Evolutionary conservation across 1,140 invertebrate species (phyloP).

Genomic region (Brachionus koreanus): DNA sequence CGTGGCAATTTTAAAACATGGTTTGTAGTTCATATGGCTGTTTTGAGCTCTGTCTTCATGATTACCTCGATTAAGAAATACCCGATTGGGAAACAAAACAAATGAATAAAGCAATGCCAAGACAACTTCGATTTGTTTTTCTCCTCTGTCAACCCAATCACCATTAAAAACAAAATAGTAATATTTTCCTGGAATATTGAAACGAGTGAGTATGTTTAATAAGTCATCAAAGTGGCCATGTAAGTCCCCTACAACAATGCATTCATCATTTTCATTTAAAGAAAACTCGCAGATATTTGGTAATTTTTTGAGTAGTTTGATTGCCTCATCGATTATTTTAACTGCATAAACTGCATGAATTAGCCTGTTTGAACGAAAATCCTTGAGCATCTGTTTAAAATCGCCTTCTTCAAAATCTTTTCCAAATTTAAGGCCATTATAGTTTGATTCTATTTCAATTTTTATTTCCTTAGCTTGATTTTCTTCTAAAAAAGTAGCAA

Average conservation of each 20-base stretch:
- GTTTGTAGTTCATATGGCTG: constrained; percentile 13
- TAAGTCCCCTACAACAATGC: constrained; percentile 48
- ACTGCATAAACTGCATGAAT: neutral
- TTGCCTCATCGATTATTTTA: neutral
- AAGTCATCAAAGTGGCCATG: constrained; percentile 43
- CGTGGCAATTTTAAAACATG: constrained; percentile 13
- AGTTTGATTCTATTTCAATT: constrained; percentile 17
- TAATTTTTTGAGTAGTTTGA: neutral
- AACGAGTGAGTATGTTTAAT: neutral
- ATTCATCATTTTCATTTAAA: constrained; percentile 27
- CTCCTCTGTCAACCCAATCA: constrained; percentile 43
- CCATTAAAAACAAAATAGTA: constrained; percentile 45
- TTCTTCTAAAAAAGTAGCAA: constrained; percentile 30
- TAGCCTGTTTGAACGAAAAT: neutral
- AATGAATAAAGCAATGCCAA: neutral
- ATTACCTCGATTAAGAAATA: constrained; percentile 45
- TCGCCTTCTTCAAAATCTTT: constrained; percentile 31
- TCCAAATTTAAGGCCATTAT: constrained; percentile 33
- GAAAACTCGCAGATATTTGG: constrained; percentile 25
- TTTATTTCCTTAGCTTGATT: constrained; percentile 34
- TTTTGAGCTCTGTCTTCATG: constrained; percentile 37
- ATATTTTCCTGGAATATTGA: constrained; percentile 33
- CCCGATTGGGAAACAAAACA: constrained; percentile 5
- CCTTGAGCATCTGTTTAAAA: constrained; percentile 26
- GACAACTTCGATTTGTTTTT: constrained; percentile 37